Evolutionary conservation across 92 coral and sea anemone genomes (phyloP).

Genomic region (Parazoanthus swiftii): DNA sequence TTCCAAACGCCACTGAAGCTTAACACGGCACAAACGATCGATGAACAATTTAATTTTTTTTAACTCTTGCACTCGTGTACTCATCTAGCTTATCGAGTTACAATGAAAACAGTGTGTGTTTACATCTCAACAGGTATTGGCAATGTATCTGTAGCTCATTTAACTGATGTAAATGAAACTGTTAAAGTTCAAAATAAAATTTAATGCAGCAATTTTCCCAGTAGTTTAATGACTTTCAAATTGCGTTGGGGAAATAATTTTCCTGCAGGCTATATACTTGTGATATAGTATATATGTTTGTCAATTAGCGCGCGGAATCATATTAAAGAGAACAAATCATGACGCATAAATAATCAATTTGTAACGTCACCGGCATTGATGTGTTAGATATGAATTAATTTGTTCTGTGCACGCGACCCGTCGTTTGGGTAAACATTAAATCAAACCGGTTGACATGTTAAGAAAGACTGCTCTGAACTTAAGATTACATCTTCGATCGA

Average conservation of each 20-base stretch:
- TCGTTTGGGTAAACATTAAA: constrained; percentile 34
- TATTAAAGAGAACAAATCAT: background rate
- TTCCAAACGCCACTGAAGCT: background rate
- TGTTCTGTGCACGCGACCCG: constrained; percentile 41
- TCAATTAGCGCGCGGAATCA: constrained; percentile 22
- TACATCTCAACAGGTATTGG: background rate
- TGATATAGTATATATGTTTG: background rate
- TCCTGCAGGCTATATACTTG: background rate
- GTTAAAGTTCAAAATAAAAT: too few relatives aligned
- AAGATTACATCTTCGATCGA: constrained; percentile 5
- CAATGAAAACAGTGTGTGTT: background rate
- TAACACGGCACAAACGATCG: background rate
- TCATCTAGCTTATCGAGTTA: background rate
- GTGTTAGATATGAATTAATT: constrained; percentile 23
- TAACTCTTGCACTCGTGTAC: background rate
- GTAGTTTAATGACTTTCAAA: too few relatives aligned
- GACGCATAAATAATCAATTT: constrained; percentile 27
- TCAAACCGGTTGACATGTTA: constrained; percentile 33
- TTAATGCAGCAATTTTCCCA: too few relatives aligned
- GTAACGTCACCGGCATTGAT: constrained; percentile 41
- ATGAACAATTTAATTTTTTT: background rate
- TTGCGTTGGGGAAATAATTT: background rate
- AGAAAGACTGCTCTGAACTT: constrained; percentile 4
- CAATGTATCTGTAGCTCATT: background rate
- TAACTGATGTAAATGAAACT: background rate